Evolutionary conservation across 2,113 vertebrate species (phyloP), one percentile per base, ranked within the genome.

Genomic region (Scomber colias): DNA sequence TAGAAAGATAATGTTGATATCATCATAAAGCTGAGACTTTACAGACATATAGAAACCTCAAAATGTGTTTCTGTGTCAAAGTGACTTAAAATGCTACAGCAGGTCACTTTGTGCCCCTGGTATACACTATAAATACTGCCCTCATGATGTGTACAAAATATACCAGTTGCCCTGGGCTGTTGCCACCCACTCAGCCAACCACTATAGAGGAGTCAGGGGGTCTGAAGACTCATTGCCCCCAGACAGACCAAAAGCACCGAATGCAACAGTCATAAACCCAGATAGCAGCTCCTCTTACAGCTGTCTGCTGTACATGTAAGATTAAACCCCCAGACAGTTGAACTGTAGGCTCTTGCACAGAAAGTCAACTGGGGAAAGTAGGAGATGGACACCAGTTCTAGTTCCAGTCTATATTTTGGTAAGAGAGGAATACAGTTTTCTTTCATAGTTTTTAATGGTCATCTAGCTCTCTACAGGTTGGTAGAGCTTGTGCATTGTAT

Each of bases 261-360:
- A 30, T 31, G 64, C 44, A 77, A 60, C 80, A 40, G n/a, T 65
- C 81, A 59, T 81, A 75, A 87, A 83, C 79, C 9, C 27, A 50
- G 53, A 77, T 0, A 71, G 62, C 79, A 81, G 83, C 82, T 91
- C 88, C 13, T 14, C 86, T 89, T 87, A 77, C 92, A 93, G 87
- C 90, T 92, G 89, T 90, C 85, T 84, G 86, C 75, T 1, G 35
- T 0, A 27, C 67, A 78, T 73, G 64, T 75, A 91, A 77, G 92
- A 89, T 90, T 89, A 92, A 88, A 87, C 71, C 46, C 75, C 35
- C 70, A 55, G 60, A 72, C 85, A 53, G 73, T 72, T 11, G 0
- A 11, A 62, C 55, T 48, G 56, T 21, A 40, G 53, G 15, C 51
- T 75, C 64, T 66, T 73, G 46, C 19, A 46, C 61, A 60, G 64